Base-by-base conservation (phyloP, 1,140 invertebrate genomes). In the Zaprionus vittiger region DNA sequence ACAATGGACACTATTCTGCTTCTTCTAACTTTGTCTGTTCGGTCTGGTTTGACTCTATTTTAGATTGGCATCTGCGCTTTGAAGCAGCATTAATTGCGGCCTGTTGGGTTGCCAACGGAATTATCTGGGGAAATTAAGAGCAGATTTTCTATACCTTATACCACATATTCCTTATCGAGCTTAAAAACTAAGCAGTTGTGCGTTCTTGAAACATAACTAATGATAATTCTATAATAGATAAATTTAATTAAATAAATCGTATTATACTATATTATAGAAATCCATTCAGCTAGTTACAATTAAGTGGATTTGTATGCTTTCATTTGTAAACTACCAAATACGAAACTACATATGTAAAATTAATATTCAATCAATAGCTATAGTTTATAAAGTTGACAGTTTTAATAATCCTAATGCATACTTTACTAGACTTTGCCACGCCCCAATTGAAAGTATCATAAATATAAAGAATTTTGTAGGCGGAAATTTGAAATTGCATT, bases 31-130 rank as follows among this genome's bases (percentile, higher is more conserved):
- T 41, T 24, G 15, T 60, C 17, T 15, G 17, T 63, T 59, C 17
- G 17, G 22, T 49, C 49, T 31, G 66, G 65, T 78, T 84, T 91
- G 79, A 91, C 89, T 89, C 84, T 64, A 79, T 68, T 84, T 84
- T 59, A 84, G 81, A 91, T 91, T 62, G 79, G 28, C 64, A 87
- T 91, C 89, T 83, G 71, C 24, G 20, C 9, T 56, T 15, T 52
- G 52, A 6, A 57, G n/a, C 6, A 73, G 17, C 49, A 44, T 54
- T 56, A 64, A 64, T 63, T 69, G 28, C n/a, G 24, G 17, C 54
- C 28, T 52, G 37, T 52, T 64, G 55, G 24, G 57, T 55, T 70
- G 38, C 11, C 2, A 15, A 37, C n/a, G 11, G 41, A 56, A 65
- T 34, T 74, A 37, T 38, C 41, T 59, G 4, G 41, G 76, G 60